Conservation (phyloP, 2,888 invertebrate species). For the Drosophila prostipennis region DNA sequence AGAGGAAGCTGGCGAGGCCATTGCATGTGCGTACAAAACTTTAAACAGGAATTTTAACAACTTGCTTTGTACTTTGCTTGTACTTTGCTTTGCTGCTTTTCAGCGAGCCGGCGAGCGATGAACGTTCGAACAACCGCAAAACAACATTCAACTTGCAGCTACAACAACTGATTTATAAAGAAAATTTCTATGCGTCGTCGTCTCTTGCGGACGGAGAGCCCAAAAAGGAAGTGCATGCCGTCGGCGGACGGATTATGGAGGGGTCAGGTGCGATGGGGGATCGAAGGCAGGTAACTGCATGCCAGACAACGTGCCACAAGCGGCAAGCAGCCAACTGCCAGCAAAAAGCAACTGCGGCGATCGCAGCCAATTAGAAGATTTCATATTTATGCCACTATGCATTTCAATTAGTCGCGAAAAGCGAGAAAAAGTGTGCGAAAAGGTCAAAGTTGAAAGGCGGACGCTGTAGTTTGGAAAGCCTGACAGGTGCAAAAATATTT, state of each 20-base stretch:
- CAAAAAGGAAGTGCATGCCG: conserved; percentile 76
- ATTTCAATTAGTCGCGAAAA: conserved; percentile 57
- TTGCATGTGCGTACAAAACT: conserved; percentile 80
- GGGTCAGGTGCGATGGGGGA: conserved; percentile 23
- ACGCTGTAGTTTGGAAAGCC: not conserved
- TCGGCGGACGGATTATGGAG: conserved; percentile 8
- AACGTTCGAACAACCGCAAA: conserved; percentile 41
- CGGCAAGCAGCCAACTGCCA: conserved; percentile 25
- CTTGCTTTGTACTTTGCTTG: conserved; percentile 73
- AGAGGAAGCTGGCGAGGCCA: conserved; percentile 26
- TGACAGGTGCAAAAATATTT: not conserved
- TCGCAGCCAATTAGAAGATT: conserved; percentile 72
- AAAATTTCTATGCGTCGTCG: conserved; percentile 70
- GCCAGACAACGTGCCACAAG: conserved; percentile 74
- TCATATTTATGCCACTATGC: conserved; percentile 66
- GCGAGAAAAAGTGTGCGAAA: conserved; percentile 9
- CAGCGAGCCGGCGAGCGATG: conserved; percentile 20
- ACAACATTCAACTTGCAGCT: conserved; percentile 57
- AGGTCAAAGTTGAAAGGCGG: conserved; percentile 15
- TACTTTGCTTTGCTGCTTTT: conserved; percentile 45
- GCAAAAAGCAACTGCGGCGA: conserved; percentile 21
- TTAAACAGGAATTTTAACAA: conserved; percentile 79
- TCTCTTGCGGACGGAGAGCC: conserved; percentile 37
- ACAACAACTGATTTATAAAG: conserved; percentile 74
- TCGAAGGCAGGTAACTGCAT: conserved; percentile 55